Evolutionary conservation across 2,797 vertebrate species (phyloP).

Genomic region (Xyrichtys novacula): DNA sequence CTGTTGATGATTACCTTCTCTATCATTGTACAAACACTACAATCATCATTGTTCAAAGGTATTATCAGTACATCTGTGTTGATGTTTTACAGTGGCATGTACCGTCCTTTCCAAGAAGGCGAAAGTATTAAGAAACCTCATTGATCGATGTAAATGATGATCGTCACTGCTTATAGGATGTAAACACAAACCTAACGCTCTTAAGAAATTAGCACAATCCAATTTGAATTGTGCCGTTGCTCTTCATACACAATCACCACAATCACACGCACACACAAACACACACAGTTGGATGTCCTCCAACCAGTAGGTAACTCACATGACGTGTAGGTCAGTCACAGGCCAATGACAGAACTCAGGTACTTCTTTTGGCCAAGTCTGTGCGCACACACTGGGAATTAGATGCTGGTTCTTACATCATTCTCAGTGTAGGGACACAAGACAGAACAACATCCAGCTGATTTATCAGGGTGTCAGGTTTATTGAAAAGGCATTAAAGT

Average conservation of each 20-base stretch:
- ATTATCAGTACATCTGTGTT: neutral
- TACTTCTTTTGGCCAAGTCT: too few species aligned
- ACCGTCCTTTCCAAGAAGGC: neutral
- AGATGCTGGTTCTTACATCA: too few species aligned
- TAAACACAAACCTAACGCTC: conserved; percentile 34
- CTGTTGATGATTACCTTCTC: neutral
- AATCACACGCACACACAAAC: conserved; percentile 10
- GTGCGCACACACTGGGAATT: too few species aligned
- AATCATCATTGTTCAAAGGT: too few species aligned
- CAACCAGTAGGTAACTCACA: conserved; percentile 1
- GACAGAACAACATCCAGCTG: too few species aligned
- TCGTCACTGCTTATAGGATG: conserved; percentile 17
- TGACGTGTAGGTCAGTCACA: conserved; percentile 1
- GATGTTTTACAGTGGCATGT: neutral
- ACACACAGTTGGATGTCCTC: neutral
- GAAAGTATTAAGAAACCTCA: neutral
- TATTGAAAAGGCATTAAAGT: too few species aligned
- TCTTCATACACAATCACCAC: neutral
- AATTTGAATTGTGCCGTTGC: conserved; percentile 59
- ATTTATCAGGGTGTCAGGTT: too few species aligned
- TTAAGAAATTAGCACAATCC: conserved; percentile 75
- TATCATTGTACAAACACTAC: neutral
- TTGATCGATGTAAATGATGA: conserved; percentile 12
- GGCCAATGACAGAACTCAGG: neutral
- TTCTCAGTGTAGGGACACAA: too few species aligned